Evolutionary conservation across 2,113 vertebrate genomes (phyloP), one percentile per base, ranked within the genome.

Genomic region (Phylloscopus trochiloides): DNA sequence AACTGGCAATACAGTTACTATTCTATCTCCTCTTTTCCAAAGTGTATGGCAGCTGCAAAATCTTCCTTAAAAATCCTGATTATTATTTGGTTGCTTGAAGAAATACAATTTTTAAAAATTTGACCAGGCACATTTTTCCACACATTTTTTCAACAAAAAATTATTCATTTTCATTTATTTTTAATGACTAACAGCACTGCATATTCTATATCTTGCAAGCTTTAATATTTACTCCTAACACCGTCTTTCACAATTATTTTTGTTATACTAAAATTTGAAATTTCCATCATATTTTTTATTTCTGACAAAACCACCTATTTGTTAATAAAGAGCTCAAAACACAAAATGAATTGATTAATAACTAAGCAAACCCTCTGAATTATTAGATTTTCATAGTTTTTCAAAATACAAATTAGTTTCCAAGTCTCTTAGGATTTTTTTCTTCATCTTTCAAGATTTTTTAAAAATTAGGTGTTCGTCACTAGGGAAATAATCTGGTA

Each of bases 61-160:
- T 45, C 25, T 31, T 55, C 43, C 24, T 66, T 43, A 34, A 81
- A 81, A 34, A 6, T 32, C 10, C 22, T 54, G 7, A 32, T 84
- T 40, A 65, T 10, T 61, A 2, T 22, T 61, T 48, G 8, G 1
- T 57, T 89, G 4, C 51, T 51, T 54, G 7, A 4, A 86, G 72
- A 70, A 63, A 3, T 3, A 14, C 4, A 38, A 1, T 20, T 70
- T 50, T 15, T 0, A 3, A 16, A 82, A 55, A 36, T 10, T 31
- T 55, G 3, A 25, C 25, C 68, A 55, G 3, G 2, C 1, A 36
- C 14, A 0, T 48, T 45, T 62, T 77, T 61, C 76, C 21, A n/a
- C 14, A 57, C 7, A 17, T 2, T 31, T 0, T 0, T 45, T 83
- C 36, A 50, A 86, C 11, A 2, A 58, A 76, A 80, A 80, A 29